phyloP scores from a whole-genome alignment of 1,140 invertebrate genomes.

The Bombus polaris region DNA sequence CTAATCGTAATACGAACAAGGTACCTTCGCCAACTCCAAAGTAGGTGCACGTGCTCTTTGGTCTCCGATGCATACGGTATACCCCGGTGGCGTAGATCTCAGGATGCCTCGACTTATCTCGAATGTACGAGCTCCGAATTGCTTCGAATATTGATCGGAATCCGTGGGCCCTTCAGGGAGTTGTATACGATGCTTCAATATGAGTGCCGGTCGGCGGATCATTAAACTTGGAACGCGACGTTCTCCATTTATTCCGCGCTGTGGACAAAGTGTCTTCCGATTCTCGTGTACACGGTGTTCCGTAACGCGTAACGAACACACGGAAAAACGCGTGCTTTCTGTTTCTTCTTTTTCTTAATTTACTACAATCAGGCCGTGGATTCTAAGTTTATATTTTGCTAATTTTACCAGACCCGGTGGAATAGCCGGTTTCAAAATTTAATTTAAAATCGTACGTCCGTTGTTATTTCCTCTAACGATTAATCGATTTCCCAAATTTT shows the following conservation, averaged over 20 bases:
- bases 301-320: not conserved
- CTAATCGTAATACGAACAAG: constrained; percentile 10
- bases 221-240: constrained; percentile 27
- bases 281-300: not conserved
- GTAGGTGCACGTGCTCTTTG: not conserved
- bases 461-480: too few species aligned
- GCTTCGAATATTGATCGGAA: constrained; percentile 32
- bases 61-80: not conserved
- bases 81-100: not conserved
- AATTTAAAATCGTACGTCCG: too few species aligned
- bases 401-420: too few species aligned
- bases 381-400: too few species aligned
- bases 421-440: too few species aligned
- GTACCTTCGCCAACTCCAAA: not conserved
- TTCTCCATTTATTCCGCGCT: not conserved
- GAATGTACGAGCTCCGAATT: constrained; percentile 27
- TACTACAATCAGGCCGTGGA: too few species aligned
- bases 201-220: constrained; percentile 1
- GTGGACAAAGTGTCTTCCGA: constrained; percentile 1
- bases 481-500: too few species aligned
- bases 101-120: constrained; percentile 7
- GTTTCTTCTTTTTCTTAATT: too few species aligned
- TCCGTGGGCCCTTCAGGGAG: constrained; percentile 11
- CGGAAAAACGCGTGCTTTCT: too few species aligned
- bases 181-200: constrained; percentile 12